Evolutionary conservation across 2,888 invertebrate species (phyloP).

Genomic region (Bimastos eiseni): DNA sequence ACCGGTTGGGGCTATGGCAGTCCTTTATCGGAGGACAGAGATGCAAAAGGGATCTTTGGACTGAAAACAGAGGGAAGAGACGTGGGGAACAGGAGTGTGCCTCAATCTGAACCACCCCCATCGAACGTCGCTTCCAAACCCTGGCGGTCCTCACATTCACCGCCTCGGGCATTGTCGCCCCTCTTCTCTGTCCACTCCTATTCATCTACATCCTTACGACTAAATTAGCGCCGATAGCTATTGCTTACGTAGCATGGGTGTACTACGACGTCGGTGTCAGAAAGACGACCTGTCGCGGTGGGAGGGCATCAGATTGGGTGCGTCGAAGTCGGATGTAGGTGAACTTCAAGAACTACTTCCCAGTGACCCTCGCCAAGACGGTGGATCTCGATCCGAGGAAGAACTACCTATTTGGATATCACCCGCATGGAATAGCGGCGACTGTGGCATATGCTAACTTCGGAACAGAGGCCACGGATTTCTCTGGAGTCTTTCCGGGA

Average conservation of each 20-base stretch:
- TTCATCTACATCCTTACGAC: conserved; percentile 67
- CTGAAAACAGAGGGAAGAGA: too few relatives aligned
- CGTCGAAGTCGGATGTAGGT: conserved; percentile 73
- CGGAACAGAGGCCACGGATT: conserved; percentile 70
- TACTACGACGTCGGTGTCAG: conserved; percentile 66
- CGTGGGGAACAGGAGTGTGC: conserved; percentile 71
- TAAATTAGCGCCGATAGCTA: conserved; percentile 58
- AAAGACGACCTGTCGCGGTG: conserved; percentile 67
- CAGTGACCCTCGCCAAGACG: conserved; percentile 79
- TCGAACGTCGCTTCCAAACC: conserved; percentile 80
- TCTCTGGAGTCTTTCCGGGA: conserved; percentile 64
- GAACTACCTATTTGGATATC: conserved; percentile 81
- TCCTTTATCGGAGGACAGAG: too few relatives aligned
- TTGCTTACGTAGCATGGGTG: conserved; percentile 53
- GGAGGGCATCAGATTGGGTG: conserved; percentile 67
- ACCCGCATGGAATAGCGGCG: conserved; percentile 87
- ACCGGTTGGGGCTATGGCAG: too few relatives aligned
- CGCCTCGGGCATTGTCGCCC: conserved; percentile 67
- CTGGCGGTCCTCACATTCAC: conserved; percentile 76
- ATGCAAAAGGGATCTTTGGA: too few relatives aligned
- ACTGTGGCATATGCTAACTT: conserved; percentile 80
- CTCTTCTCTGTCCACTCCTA: conserved; percentile 63
- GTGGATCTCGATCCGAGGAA: conserved; percentile 76
- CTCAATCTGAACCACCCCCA: conserved; percentile 73
- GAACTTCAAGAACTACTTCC: conserved; percentile 78